Base-by-base conservation (phyloP, 1,140 invertebrate species). In the Pogonus chalceus region DNA sequence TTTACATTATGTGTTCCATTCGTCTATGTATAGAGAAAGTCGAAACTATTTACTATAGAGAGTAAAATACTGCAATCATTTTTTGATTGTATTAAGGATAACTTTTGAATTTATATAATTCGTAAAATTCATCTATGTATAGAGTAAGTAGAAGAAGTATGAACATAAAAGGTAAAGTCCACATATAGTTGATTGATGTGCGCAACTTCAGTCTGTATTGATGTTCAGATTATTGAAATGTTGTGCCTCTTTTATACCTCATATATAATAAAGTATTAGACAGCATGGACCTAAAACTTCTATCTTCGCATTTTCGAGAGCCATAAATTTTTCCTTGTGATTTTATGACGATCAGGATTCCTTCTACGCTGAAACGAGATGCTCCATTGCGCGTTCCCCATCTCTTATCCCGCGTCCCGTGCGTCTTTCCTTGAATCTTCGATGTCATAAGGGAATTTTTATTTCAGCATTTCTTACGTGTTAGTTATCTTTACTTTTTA, bases 231-330 rank as follows among this genome's bases (percentile, higher is more conserved):
- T 43, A 43, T 43, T 43, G 37, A 43, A 43, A 43, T 43, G 18
- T 43, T 4, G 37, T 18, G 9, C 9, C 3, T 43, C 37, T 43
- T 43, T 43, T 43, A 43, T 43, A 16, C 37, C 37, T 43, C 37
- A 43, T 43, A 43, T 43, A 43, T 43, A 43, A 43, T 43, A 43
- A 43, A 43, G 37, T 18, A 43, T 43, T 43, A 43, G 37, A 43
- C 18, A 16, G 18, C 37, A 16, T 12, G 3, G 37, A 43, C 37
- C 37, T 18, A 4, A 43, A 9, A 9, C 37, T 43, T 43, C 37
- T 16, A 43, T 43, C 18, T n/a, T n/a, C 9, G 37, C 18, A 43
- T 43, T 43, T 43, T 43, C 37, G 18, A 43, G 7, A 9, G n/a
- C 37, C 18, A 43, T 43, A 43, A 43, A 43, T 43, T 43, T 18